phyloP scores from a whole-genome alignment of 2,888 invertebrate genomes.

The Cryptocephalus moraei region DNA sequence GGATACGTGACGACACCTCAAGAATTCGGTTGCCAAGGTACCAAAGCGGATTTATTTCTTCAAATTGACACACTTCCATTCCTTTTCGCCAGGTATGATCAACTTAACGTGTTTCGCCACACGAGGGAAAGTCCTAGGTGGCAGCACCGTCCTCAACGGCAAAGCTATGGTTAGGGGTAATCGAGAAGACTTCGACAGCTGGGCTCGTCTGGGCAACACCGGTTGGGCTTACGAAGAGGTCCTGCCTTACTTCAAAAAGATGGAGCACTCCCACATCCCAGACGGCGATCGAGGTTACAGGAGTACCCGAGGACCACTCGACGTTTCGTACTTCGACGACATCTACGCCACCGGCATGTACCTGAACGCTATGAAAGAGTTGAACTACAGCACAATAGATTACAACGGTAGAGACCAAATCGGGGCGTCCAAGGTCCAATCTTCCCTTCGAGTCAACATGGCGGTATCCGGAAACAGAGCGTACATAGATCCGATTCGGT shows the following conservation, averaged over 20 bases:
- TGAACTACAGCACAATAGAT: slow-evolving; percentile 68
- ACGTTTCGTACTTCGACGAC: not conserved
- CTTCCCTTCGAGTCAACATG: slow-evolving; percentile 65
- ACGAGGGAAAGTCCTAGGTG: slow-evolving; percentile 73
- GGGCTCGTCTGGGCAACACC: slow-evolving; percentile 65
- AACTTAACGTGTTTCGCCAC: not conserved
- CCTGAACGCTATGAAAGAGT: slow-evolving; percentile 62
- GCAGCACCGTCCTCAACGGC: slow-evolving; percentile 69
- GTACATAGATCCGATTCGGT: slow-evolving; percentile 27
- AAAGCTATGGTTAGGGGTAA: slow-evolving; percentile 79
- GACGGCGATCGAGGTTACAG: not conserved
- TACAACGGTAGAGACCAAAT: slow-evolving; percentile 52
- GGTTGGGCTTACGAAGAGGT: slow-evolving; percentile 81
- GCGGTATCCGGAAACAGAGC: slow-evolving; percentile 48
- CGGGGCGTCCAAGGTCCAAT: slow-evolving; percentile 40
- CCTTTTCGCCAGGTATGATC: not conserved
- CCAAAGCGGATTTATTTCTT: too few relatives aligned
- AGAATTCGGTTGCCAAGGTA: too few relatives aligned
- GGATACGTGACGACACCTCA: too few relatives aligned
- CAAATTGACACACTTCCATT: too few relatives aligned
- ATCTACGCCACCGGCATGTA: slow-evolving; percentile 37
- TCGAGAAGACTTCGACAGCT: slow-evolving; percentile 67
- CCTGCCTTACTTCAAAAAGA: slow-evolving; percentile 74
- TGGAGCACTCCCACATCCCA: slow-evolving; percentile 48
- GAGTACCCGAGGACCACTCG: not conserved